Evolutionary conservation across 2,888 invertebrate species (phyloP).

Genomic region (Shargacucullia verbasci): DNA sequence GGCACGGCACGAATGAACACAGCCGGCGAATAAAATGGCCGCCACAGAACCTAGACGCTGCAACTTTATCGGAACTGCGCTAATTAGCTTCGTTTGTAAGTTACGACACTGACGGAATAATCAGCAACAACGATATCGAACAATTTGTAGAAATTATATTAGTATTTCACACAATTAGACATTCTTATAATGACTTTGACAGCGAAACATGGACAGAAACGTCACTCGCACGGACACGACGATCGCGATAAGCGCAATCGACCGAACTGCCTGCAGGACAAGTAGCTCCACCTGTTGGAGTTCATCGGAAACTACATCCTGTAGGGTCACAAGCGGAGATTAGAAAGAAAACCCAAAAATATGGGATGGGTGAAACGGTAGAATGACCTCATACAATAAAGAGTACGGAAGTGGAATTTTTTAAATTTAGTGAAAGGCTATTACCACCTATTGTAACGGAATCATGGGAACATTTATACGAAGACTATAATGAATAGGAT

Average conservation of each 20-base stretch:
- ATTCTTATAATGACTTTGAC: constrained; percentile 78
- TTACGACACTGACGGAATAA: constrained; percentile 54
- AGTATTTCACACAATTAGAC: constrained; percentile 72
- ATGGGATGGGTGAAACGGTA: constrained; percentile 81
- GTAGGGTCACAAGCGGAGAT: constrained; percentile 72
- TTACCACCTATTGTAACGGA: constrained; percentile 61
- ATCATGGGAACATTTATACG: constrained; percentile 54
- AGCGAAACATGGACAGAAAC: constrained; percentile 77
- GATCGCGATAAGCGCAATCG: constrained; percentile 66
- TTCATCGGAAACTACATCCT: constrained; percentile 73
- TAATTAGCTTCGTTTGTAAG: constrained; percentile 65
- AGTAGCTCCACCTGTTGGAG: constrained; percentile 84
- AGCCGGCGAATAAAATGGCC: constrained; percentile 88
- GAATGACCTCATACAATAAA: constrained; percentile 76
- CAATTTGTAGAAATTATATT: constrained; percentile 62
- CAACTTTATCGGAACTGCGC: constrained; percentile 76
- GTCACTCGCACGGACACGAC: constrained; percentile 73
- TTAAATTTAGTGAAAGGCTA: constrained; percentile 66
- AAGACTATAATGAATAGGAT: constrained; percentile 22
- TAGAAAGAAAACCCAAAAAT: constrained; percentile 77
- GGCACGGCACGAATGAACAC: constrained; percentile 87
- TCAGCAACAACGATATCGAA: constrained; percentile 58
- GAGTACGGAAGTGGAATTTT: constrained; percentile 75
- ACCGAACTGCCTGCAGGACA: constrained; percentile 68
- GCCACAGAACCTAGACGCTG: constrained; percentile 79